Evolutionary conservation across 1,140 invertebrate species (phyloP), one percentile per base, ranked within the genome.

Genomic region (Agrypnia vestita): DNA sequence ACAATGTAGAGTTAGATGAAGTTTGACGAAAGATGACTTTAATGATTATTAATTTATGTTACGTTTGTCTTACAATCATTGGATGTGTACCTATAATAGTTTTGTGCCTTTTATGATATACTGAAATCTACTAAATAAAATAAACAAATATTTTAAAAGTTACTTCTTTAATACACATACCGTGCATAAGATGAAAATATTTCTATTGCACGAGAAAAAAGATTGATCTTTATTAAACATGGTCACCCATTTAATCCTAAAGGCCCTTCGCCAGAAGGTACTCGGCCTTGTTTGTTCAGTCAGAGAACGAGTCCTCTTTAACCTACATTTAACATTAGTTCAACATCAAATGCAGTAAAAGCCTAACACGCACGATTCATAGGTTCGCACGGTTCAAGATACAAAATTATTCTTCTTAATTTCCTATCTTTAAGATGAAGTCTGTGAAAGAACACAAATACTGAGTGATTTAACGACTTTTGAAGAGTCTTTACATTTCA

Each of bases 261-360:
- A 67, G 62, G 62, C 62, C 62, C 25, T 46, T 67, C 17, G 43
- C 62, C 43, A 46, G 17, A 67, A 67, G 15, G 12, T 44, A 9
- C 19, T 9, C 11, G 62, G 62, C 62, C 62, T 67, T 67, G 17
- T 67, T 67, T 67, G 25, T 67, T 67, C 62, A 67, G 62, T 67
- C 62, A 67, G 62, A 67, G 43, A 13, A 46, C 4, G 17, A 67
- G 19, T 46, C 62, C 62, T 67, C 62, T 67, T 67, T 67, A 67
- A 19, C 62, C 62, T 67, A 67, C 62, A 47, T 67, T 67, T 62
- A 62, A 67, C n/a, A 67, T 67, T 67, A 67, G 62, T 46, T 67
- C 62, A 67, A 67, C 62, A 67, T 67, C 62, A 44, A 43, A 44
- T 46, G n/a, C 62, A 44, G 43, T 13, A 46, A 44, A 64, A 15